These are phyloP conservation scores for Luidia sarsii DNA, from an alignment of 53 echinoderm and acorn worm genomes.

Conservation along the genomic window DNA sequence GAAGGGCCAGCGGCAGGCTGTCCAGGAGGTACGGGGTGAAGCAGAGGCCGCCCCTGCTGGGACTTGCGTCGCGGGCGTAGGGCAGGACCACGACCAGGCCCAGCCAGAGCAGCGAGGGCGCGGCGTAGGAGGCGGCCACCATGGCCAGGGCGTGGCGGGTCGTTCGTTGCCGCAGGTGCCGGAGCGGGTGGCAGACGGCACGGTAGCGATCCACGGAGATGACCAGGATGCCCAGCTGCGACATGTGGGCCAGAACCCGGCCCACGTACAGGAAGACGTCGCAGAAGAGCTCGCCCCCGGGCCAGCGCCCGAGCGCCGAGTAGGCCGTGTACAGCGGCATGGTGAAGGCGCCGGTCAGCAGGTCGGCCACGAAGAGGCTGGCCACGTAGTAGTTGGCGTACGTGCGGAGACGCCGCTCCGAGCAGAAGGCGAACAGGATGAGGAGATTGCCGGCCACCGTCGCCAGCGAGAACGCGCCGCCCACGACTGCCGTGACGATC, in stretches of 20 bases:
- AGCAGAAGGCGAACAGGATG: conserved; percentile 36
- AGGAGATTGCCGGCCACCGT: conserved; percentile 59
- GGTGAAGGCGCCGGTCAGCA: conserved; percentile 31
- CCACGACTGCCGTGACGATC: conserved; percentile 25
- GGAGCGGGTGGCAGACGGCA: conserved; percentile 55
- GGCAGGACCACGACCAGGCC: conserved; percentile 55
- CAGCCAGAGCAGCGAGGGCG: conserved; percentile 59
- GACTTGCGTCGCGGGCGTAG: conserved; percentile 41
- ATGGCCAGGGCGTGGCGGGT: conserved; percentile 49
- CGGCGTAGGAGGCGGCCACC: conserved; percentile 51
- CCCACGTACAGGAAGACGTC: conserved; percentile 43
- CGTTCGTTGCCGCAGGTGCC: conserved; percentile 52
- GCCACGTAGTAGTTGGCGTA: conserved; percentile 67
- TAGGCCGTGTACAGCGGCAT: conserved; percentile 63
- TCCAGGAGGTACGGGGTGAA: conserved; percentile 52
- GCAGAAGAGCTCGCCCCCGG: conserved; percentile 32
- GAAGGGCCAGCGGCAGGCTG: conserved; percentile 51
- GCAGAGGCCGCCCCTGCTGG: conserved; percentile 28
- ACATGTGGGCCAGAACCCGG: conserved; percentile 49
- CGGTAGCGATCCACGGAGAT: conserved; percentile 62
- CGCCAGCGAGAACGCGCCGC: neutral
- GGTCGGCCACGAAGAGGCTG: conserved; percentile 48
- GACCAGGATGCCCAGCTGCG: conserved; percentile 30
- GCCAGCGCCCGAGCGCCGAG: conserved; percentile 52
- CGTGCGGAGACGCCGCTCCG: conserved; percentile 36